These are phyloP conservation scores for Acromyrmex echinatior DNA, from an alignment of 1,140 invertebrate species.

Conservation along the genomic window DNA sequence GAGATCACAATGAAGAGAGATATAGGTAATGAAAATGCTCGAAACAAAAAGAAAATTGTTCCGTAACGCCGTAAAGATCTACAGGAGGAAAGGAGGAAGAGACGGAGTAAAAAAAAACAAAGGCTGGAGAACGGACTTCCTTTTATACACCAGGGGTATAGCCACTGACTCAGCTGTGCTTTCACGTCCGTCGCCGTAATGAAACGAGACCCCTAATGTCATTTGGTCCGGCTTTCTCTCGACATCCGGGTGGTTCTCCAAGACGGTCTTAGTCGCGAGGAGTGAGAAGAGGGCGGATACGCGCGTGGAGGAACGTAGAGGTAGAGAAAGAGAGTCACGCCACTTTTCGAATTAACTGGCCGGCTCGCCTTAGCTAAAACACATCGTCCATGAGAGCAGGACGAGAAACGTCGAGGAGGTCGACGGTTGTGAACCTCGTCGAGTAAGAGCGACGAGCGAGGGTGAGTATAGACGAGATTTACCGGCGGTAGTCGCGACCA, in stretches of 20 bases:
- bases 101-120: not conserved
- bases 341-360: slow-evolving; percentile 75
- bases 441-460: not conserved
- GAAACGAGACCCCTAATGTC: slow-evolving; percentile 75
- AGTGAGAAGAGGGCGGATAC: slow-evolving; percentile 16
- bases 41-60: slow-evolving; percentile 59
- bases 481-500: slow-evolving; percentile 69
- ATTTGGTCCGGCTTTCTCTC: slow-evolving; percentile 70
- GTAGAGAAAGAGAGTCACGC: slow-evolving; percentile 46
- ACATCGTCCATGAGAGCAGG: slow-evolving; percentile 52
- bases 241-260: slow-evolving; percentile 63
- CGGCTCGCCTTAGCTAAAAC: slow-evolving; percentile 67
- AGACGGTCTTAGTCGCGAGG: slow-evolving; percentile 45
- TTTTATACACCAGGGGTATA: slow-evolving; percentile 69
- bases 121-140: slow-evolving; percentile 65
- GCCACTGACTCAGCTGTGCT: slow-evolving; percentile 77
- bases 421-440: not conserved
- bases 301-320: slow-evolving; percentile 24
- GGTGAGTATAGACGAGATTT: slow-evolving; percentile 47
- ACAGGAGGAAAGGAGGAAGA: not conserved
- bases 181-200: slow-evolving; percentile 74
- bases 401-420: slow-evolving; percentile 24
- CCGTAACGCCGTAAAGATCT: slow-evolving; percentile 60
- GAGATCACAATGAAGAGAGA: slow-evolving; percentile 27
- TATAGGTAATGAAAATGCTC: slow-evolving; percentile 34